Evolutionary conservation across 2,113 vertebrate genomes (phyloP).

Genomic region (Elephas maximus): DNA sequence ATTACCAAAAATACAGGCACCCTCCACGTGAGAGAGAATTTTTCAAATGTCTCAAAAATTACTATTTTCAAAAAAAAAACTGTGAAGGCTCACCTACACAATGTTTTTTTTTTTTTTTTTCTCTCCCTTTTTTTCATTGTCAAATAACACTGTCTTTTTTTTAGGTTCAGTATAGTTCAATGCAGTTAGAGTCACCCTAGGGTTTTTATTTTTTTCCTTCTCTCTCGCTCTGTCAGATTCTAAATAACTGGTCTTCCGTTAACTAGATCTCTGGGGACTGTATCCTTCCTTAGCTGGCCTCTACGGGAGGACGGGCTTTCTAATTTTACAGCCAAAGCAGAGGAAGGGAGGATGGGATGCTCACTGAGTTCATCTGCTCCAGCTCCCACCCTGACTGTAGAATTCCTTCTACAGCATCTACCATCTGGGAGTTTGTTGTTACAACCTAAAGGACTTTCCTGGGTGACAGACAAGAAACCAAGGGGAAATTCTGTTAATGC

Average conservation of each 20-base stretch:
- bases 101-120: neutral
- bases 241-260: slow-evolving; percentile 73
- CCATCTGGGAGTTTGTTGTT: neutral
- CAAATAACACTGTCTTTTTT: slow-evolving; percentile 6
- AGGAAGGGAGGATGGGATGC: slow-evolving; percentile 41
- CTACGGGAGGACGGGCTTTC: slow-evolving; percentile 45
- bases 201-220: slow-evolving; percentile 73
- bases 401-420: neutral
- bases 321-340: slow-evolving; percentile 70
- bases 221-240: slow-evolving; percentile 48
- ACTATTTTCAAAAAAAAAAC: neutral
- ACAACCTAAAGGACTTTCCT: slow-evolving; percentile 40
- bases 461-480: slow-evolving; percentile 38
- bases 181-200: slow-evolving; percentile 57
- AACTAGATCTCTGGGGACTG: slow-evolving; percentile 77
- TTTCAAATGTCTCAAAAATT: slow-evolving; percentile 33
- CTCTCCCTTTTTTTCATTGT: neutral
- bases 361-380: neutral
- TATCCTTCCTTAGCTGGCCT: slow-evolving; percentile 51
- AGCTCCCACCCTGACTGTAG: neutral
- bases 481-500: slow-evolving; percentile 13
- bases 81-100: neutral
- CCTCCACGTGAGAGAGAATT: slow-evolving; percentile 47
- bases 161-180: slow-evolving; percentile 59
- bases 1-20: slow-evolving; percentile 49